Percentiles rank a stretch among this genome's conserved stretches.
Evolutionary conservation across 2,888 invertebrate species (phyloP).

Genomic region (Agriopis leucophaearia): DNA sequence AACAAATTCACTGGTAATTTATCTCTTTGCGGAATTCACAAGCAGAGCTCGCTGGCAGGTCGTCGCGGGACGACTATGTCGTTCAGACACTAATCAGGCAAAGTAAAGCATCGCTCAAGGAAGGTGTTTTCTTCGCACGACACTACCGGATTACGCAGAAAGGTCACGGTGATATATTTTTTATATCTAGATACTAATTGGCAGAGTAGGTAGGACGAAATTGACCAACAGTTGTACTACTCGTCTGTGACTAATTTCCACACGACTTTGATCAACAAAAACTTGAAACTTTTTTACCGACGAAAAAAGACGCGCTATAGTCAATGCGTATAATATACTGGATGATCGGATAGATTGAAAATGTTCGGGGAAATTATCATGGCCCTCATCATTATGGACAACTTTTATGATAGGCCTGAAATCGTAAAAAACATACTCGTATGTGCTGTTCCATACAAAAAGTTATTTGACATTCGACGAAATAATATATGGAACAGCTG

Average conservation of each 20-base stretch:
- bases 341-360: no score
- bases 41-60: slow-evolving; percentile 30
- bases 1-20: slow-evolving; percentile 29
- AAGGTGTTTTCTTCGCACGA: slow-evolving; percentile 56
- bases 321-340: no score
- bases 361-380: no score
- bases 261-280: no score
- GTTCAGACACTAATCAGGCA: slow-evolving; percentile 64
- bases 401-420: no score
- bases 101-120: slow-evolving; percentile 51
- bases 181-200: slow-evolving; percentile 2
- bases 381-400: no score
- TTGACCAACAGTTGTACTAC: neutral
- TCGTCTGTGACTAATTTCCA: neutral
- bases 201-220: neutral
- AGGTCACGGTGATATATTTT: slow-evolving; percentile 44
- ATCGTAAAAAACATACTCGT: no score
- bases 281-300: no score
- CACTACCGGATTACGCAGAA: slow-evolving; percentile 57
- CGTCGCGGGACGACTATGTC: slow-evolving; percentile 58
- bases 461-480: no score
- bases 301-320: no score
- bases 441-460: no score
- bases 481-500: no score
- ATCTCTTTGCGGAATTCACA: neutral